phyloP scores from a whole-genome alignment of 2,888 invertebrate genomes.

The Tetramorium bicarinatum region DNA sequence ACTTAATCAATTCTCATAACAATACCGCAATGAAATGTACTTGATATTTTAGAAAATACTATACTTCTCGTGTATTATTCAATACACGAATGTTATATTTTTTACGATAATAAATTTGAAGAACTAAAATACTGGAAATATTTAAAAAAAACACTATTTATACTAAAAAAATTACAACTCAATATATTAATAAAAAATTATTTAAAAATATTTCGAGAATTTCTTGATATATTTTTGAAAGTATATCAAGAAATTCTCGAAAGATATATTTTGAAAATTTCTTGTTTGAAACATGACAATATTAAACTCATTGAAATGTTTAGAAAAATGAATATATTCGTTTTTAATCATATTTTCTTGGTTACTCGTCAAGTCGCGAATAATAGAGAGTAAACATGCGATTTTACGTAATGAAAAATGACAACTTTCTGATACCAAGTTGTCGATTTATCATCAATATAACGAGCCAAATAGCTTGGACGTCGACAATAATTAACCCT shows the following conservation, averaged over 20 bases:
- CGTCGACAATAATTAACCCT: constrained; percentile 75
- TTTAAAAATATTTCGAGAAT: neutral
- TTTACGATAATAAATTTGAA: neutral
- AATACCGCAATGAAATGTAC: neutral
- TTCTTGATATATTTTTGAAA: neutral
- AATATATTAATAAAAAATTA: constrained; percentile 7
- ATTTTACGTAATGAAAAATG: constrained; percentile 45
- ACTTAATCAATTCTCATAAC: neutral
- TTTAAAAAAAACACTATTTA: neutral
- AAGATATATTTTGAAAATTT: no score
- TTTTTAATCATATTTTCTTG: neutral
- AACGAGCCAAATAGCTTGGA: constrained; percentile 66
- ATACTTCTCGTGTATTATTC: neutral
- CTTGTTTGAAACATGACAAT: neutral
- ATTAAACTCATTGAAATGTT: neutral
- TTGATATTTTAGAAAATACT: neutral
- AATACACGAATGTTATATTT: neutral
- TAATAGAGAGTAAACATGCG: constrained; percentile 8
- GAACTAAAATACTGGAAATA: neutral
- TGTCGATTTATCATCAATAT: constrained; percentile 73
- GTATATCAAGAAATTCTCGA: no score
- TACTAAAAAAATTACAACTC: neutral
- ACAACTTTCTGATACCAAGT: constrained; percentile 20
- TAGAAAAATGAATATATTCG: constrained; percentile 19
- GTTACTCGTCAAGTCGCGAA: neutral